Evolutionary conservation across 1,140 invertebrate genomes (phyloP).

Genomic region (Drosophila lowei): DNA sequence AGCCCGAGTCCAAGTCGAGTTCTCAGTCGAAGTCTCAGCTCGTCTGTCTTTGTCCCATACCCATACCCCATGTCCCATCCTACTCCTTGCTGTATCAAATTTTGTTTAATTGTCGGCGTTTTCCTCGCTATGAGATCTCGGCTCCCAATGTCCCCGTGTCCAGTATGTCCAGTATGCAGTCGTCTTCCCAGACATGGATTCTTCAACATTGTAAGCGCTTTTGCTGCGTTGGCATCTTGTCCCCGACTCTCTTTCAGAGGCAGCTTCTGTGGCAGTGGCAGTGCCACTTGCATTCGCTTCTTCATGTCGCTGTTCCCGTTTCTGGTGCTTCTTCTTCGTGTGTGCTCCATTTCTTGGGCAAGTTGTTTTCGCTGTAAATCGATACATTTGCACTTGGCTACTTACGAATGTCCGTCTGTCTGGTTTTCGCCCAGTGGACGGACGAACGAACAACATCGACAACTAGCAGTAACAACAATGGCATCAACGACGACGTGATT

Average conservation of each 20-base stretch:
- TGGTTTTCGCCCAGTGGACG: background rate
- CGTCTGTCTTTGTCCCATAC: no score
- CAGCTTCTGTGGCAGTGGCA: background rate
- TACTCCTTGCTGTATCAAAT: constrained; percentile 71
- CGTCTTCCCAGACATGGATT: constrained; percentile 73
- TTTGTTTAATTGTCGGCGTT: constrained; percentile 74
- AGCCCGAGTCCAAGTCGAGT: no score
- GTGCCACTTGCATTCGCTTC: no score
- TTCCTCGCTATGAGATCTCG: constrained; percentile 4
- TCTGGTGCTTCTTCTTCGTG: background rate
- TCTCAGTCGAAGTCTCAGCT: no score
- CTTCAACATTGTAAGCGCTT: constrained; percentile 78
- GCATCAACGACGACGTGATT: constrained; percentile 60
- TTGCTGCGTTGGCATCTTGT: constrained; percentile 78
- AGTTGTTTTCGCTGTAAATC: constrained; percentile 78
- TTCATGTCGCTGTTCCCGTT: background rate
- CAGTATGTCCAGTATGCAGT: constrained; percentile 36
- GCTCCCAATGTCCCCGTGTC: background rate
- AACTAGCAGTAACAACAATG: constrained; percentile 45
- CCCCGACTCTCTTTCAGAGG: constrained; percentile 25
- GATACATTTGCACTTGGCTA: constrained; percentile 74
- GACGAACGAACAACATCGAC: constrained; percentile 18
- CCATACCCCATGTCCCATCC: background rate
- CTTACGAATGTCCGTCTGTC: constrained; percentile 50
- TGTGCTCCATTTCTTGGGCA: constrained; percentile 66